These are phyloP conservation scores for Probosciger aterrimus DNA, from an alignment of 2,113 vertebrate genomes.

Conservation along the genomic window DNA sequence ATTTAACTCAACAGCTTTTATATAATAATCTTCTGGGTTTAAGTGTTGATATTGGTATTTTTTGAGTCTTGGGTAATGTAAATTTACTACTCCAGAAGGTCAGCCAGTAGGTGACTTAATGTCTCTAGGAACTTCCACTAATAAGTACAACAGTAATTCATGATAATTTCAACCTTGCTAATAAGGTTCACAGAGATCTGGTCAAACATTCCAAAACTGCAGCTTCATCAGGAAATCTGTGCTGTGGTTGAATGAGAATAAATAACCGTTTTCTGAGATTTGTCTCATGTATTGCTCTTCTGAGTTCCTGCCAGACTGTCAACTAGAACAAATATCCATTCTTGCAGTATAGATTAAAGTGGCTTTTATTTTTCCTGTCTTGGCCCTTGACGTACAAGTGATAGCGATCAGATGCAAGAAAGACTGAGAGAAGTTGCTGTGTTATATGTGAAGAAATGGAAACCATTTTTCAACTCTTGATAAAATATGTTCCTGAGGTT, in stretches of 20 bases:
- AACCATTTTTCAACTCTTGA: neutral
- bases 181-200: constrained; percentile 47
- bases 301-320: neutral
- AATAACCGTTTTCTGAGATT: neutral
- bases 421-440: neutral
- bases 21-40: neutral
- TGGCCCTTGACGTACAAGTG: neutral
- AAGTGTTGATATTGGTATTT: constrained; percentile 1
- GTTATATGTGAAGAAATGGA: neutral
- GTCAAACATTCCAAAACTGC: constrained; percentile 29
- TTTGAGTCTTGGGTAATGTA: constrained; percentile 8
- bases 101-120: constrained; percentile 49
- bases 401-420: constrained; percentile 5
- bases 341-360: neutral
- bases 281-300: neutral
- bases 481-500: neutral
- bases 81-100: constrained; percentile 12
- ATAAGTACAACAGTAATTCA: constrained; percentile 34
- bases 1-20: neutral
- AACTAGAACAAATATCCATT: constrained; percentile 6
- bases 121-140: constrained; percentile 28
- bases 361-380: constrained; percentile 8
- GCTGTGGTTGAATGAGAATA: neutral
- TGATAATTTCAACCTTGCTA: constrained; percentile 3
- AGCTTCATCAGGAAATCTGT: constrained; percentile 9